phyloP scores from a whole-genome alignment of 2,113 vertebrate species.

The Anguilla japonica region DNA sequence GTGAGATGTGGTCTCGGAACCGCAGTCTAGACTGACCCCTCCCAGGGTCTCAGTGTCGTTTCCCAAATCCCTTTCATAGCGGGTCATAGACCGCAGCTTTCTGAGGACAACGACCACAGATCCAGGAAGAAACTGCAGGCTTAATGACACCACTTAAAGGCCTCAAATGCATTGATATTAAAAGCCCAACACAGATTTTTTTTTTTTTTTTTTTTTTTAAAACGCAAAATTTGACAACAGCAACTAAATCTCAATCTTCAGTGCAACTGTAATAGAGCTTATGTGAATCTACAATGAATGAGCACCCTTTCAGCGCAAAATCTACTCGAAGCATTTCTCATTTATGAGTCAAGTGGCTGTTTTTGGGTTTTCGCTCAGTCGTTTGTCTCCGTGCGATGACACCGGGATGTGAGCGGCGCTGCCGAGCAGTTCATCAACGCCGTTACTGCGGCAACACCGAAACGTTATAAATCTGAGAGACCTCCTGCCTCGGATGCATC shows the following conservation, averaged over 20 bases:
- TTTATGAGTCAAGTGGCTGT: too few species aligned
- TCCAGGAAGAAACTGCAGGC: background rate
- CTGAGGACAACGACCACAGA: background rate
- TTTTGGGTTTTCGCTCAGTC: background rate
- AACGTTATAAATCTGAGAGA: slow-evolving; percentile 81
- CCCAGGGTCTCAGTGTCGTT: background rate
- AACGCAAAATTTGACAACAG: too few species aligned
- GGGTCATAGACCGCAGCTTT: background rate
- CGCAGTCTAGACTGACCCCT: background rate
- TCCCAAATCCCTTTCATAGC: background rate
- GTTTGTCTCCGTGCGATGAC: slow-evolving; percentile 40
- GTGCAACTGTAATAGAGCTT: too few species aligned
- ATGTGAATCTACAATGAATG: slow-evolving; percentile 26
- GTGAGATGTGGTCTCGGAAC: background rate
- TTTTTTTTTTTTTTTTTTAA: background rate
- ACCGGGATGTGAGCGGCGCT: slow-evolving; percentile 61
- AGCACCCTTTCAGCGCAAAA: slow-evolving; percentile 57
- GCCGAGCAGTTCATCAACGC: slow-evolving; percentile 72
- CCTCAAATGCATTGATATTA: background rate
- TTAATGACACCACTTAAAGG: background rate
- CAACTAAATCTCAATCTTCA: too few species aligned
- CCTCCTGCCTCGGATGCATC: slow-evolving; percentile 81
- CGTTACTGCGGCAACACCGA: slow-evolving; percentile 79
- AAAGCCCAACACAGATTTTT: background rate
- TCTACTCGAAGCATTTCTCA: slow-evolving; percentile 13